A percentile compares a stretch with the other conserved stretches of the same genome.
These are phyloP conservation scores for Desmodus rotundus DNA, from an alignment of 2,113 vertebrate genomes.

Conservation along the genomic window DNA sequence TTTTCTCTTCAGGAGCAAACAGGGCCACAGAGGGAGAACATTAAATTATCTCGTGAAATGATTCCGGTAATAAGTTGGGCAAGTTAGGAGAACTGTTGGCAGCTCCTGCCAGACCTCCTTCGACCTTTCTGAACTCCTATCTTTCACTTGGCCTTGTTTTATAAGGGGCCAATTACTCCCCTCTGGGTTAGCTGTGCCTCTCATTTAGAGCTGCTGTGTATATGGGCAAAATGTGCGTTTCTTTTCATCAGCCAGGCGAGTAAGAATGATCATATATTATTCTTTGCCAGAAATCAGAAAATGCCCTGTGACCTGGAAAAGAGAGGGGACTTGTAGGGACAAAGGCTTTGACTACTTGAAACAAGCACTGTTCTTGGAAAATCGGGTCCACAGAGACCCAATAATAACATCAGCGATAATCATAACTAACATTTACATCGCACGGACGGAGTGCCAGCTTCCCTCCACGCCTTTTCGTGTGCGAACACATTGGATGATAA, in stretches of 20 bases:
- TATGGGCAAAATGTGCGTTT: background rate
- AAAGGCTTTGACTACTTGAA: background rate
- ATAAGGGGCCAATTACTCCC: background rate
- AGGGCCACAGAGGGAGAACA: background rate
- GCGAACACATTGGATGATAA: background rate
- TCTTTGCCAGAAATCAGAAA: background rate
- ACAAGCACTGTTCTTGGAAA: background rate
- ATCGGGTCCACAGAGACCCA: background rate
- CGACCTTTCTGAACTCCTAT: background rate
- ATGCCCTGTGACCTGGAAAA: background rate
- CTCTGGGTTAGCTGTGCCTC: background rate
- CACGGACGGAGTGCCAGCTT: fast-evolving
- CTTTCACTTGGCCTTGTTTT: constrained; percentile 12
- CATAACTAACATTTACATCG: background rate
- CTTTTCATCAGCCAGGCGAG: background rate
- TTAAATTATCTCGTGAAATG: constrained; percentile 35
- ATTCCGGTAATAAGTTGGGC: background rate
- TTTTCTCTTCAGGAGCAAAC: background rate
- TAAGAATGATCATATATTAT: background rate
- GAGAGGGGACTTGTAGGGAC: background rate
- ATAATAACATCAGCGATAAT: background rate
- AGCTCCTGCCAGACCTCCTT: background rate
- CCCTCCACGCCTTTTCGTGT: background rate
- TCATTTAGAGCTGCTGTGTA: background rate
- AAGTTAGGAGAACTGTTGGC: background rate